These are phyloP conservation scores for Saxidomus purpurata DNA, from an alignment of 1,140 invertebrate species.

Conservation along the genomic window DNA sequence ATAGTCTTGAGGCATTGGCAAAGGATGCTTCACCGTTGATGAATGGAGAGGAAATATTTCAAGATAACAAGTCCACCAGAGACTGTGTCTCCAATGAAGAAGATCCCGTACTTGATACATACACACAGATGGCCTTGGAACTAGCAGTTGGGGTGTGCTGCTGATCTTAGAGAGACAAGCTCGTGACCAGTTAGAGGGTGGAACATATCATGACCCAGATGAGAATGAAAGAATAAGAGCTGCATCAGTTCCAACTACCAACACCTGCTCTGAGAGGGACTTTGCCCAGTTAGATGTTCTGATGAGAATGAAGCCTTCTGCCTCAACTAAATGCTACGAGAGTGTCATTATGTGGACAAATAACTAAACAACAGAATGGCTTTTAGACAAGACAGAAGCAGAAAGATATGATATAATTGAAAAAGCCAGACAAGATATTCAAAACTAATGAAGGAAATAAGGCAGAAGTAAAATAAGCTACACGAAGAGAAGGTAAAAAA, in stretches of 20 bases:
- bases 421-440: not conserved
- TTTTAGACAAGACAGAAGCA: not conserved
- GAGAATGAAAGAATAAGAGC: not conserved
- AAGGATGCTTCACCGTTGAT: constrained; percentile 9
- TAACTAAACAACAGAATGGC: constrained; percentile 31
- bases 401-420: not conserved
- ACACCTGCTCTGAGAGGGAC: not conserved
- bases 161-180: not conserved
- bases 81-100: not conserved
- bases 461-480: not conserved
- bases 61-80: not conserved
- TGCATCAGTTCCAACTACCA: not conserved
- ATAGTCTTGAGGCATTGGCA: not conserved
- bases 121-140: constrained; percentile 15
- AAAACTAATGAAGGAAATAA: not conserved
- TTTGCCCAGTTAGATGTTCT: constrained; percentile 26
- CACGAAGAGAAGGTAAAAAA: not conserved
- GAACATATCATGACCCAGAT: not conserved
- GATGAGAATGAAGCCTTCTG: not conserved
- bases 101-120: not conserved
- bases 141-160: not conserved
- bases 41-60: not conserved
- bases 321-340: not conserved
- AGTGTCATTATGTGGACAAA: constrained; percentile 15
- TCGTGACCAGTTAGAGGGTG: not conserved